Evolutionary conservation across 2,888 invertebrate genomes (phyloP).

Genomic region (Apamea epomidion): DNA sequence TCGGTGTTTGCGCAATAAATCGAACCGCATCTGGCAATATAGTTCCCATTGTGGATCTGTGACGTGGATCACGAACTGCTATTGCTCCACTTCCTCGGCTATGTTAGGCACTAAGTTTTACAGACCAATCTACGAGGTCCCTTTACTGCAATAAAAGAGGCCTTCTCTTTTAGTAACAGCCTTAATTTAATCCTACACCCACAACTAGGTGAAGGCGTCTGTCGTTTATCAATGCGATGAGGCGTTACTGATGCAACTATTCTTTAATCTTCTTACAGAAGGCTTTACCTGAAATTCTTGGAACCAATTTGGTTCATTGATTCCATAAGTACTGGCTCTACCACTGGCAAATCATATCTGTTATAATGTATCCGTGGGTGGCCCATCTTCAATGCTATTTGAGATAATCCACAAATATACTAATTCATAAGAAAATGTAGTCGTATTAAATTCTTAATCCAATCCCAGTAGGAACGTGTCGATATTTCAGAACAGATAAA

Average conservation of each 20-base stretch:
- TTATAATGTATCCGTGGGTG: conserved; percentile 25
- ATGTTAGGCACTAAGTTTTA: conserved; percentile 63
- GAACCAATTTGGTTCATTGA: conserved; percentile 6
- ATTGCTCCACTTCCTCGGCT: conserved; percentile 75
- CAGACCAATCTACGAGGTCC: conserved; percentile 65
- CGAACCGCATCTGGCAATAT: conserved; percentile 79
- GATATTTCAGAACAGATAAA: conserved; percentile 58
- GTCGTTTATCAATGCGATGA: conserved; percentile 64
- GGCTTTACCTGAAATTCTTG: conserved; percentile 10
- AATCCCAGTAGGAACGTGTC: conserved; percentile 45
- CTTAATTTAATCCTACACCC: conserved; percentile 66
- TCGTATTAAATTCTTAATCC: conserved; percentile 42
- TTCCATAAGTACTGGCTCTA: neutral
- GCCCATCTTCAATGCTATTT: conserved; percentile 27
- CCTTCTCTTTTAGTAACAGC: conserved; percentile 66
- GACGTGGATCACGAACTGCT: conserved; percentile 80
- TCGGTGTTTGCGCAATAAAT: conserved; percentile 79
- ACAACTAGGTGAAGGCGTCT: conserved; percentile 68
- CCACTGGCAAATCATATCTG: neutral
- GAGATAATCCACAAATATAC: conserved; percentile 37
- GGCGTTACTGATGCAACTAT: conserved; percentile 57
- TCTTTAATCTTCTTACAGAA: conserved; percentile 44
- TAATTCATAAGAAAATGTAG: conserved; percentile 41
- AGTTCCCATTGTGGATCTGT: conserved; percentile 79
- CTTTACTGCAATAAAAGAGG: conserved; percentile 64